Evolutionary conservation across 2,113 vertebrate species (phyloP), one percentile per base, ranked within the genome.

Genomic region (Bufo bufo): DNA sequence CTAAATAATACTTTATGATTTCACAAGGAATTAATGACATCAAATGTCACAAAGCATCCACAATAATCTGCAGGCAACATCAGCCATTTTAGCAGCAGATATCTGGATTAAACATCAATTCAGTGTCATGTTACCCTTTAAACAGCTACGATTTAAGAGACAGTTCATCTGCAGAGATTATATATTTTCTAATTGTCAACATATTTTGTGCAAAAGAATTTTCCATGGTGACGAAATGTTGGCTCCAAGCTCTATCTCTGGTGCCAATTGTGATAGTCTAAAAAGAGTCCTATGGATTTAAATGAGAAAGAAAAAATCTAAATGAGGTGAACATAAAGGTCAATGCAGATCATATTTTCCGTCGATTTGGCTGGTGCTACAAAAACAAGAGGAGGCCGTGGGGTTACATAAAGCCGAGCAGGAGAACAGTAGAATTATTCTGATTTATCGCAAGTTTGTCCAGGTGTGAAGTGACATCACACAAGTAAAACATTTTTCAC

Each of bases 381-480:
- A 59, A 59, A 66, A 59, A 50, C 50, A 87, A 56, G 56, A n/a
- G 19, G 58, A 56, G 19, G 45, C 23, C 61, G 43, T 50, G 49
- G 77, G 86, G 66, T 85, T 58, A 66, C 33, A 77, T 50, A 84
- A 85, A 65, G 85, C 59, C 17, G 69, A 71, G 87, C 47, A 58
- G 65, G 20, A 13, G 65, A 58, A 87, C 65, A 83, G 59, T 56
- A 78, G 77, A 56, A 56, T 78, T 54, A 78, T 50, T 82, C 89
- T 82, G 78, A 66, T 90, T 87, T 87, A 83, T 5, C 1, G 61
- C 52, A 72, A 83, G 78, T 91, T 90, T 89, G 89, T 89, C 83
- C 89, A 89, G 87, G 90, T 89, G 87, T 82, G 87, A 89, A 58
- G 11, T 79, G 78, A 90, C 87, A 80, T 47, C 86, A 88, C 80